Base-by-base conservation (phyloP, 23 tunicate species). In the Ciona savignyi region DNA sequence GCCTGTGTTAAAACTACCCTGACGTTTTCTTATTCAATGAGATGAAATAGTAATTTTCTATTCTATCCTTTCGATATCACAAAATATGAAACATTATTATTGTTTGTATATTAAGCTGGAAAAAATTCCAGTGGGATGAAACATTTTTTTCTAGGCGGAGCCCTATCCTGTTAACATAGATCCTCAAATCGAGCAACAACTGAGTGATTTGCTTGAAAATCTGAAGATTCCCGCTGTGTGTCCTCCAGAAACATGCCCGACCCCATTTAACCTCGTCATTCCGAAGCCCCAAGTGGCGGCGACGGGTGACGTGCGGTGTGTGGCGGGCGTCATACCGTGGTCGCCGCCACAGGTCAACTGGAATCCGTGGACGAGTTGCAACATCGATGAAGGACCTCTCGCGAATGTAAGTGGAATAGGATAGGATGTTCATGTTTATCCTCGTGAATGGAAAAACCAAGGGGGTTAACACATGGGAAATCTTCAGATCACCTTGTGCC, bases 321-420 rank as follows among this genome's bases (percentile, higher is more conserved):
- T 65, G 2, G 82, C 83, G 29, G 86, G 86, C 2, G 95, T 87
- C 6, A 90, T 90, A 3, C 97, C 97, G 25, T 90, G 97, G 97
- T 90, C 90, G 32, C 97, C 97, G 3, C 97, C 97, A 0, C 81
- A 77, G 72, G 85, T 82, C 42, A 90, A 80, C 64, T 90, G 97
- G 97, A 85, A 90, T 63, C 97, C 97, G 9, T 90, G 97, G 97
- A 90, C 97, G 0, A 84, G 97, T 32, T 90, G 90, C 51, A 90
- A 90, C 66, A 90, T 90, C 70, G 97, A 90, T 56, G 97, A 90
- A 90, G 97, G 97, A 20, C 97, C 97, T 4, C 63, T 87, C 28
- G 95, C 95, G 9, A 76, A 87, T 71, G 95, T 87, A 60, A 70
- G 95, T n/a, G n/a, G n/a, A n/a, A n/a, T n/a, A n/a, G n/a, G n/a